Evolutionary conservation across 2,113 vertebrate genomes (phyloP).

Genomic region (Potamarius usumacintae): DNA sequence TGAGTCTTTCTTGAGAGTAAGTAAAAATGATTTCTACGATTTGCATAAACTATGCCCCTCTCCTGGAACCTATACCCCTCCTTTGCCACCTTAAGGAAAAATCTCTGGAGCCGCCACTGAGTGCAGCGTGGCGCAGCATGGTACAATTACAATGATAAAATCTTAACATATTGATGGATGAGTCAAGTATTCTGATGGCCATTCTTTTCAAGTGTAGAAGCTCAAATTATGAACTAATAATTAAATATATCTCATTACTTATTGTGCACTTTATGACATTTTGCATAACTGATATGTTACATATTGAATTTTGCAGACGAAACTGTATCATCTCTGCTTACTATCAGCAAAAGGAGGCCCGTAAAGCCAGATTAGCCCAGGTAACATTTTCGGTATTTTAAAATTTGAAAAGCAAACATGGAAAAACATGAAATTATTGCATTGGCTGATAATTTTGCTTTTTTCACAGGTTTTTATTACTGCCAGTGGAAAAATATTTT

Average conservation of each 20-base stretch:
- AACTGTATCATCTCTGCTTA: constrained; percentile 79
- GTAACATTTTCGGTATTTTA: constrained; percentile 47
- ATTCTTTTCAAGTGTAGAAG: background rate
- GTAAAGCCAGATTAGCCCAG: constrained; percentile 63
- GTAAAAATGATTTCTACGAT: too few species aligned
- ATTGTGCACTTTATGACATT: background rate
- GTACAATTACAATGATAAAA: background rate
- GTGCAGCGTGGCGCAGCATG: too few species aligned
- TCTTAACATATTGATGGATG: background rate
- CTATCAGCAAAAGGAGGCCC: constrained; percentile 72
- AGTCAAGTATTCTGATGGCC: background rate
- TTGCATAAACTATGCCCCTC: too few species aligned
- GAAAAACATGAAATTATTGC: background rate
- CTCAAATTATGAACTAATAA: background rate
- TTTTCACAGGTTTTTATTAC: background rate
- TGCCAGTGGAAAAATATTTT: background rate
- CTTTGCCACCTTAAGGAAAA: too few species aligned
- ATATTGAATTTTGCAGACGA: constrained; percentile 63
- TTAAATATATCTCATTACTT: background rate
- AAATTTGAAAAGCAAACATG: background rate
- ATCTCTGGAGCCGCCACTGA: too few species aligned
- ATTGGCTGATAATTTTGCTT: background rate
- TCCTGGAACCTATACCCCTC: too few species aligned
- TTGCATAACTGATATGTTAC: background rate
- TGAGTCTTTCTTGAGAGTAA: too few species aligned